Base-by-base conservation (phyloP, 2,797 vertebrate genomes). In the Sebastiscus tertius region DNA sequence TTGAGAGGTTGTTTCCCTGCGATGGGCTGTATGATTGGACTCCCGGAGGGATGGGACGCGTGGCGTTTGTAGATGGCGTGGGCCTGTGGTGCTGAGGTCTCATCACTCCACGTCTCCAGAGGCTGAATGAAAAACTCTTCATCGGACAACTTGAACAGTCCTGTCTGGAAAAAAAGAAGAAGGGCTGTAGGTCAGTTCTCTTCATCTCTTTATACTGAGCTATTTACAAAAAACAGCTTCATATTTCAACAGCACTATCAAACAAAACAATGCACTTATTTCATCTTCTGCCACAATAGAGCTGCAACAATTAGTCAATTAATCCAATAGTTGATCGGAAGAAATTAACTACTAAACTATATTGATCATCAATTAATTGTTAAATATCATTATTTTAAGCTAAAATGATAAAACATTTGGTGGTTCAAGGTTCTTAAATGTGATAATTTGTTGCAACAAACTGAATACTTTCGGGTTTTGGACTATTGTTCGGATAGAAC, bases 111-210 rank as follows among this genome's bases (percentile, higher is more conserved):
- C 24, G 81, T 77, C 22, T 95, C 82, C 89, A 98, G 87, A 0
- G 99, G 98, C 59, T 97, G 97, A 8, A 99, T 99, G 75, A 99
- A 97, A 86, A 97, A 98, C 88, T 99, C 97, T 68, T 98, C 96
- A 0, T 94, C 64, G 8, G 95, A 96, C 46, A 99, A 93, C 88
- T 79, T 97, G 80, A 99, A 99, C 83, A 98, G 90, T 0, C 99
- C 99, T 84, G 95, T 97, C 99, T 99, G 78, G 63, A 83, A 56
- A 86, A 70, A 80, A 58, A 68, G 20, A 56, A 59, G 1, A 56
- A 58, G 1, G 3, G 11, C 3, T 12, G 14, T 2, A 20, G 14
- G 61, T 81, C 26, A 82, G 69, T 59, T 63, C 4, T 55, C 11
- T 29, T 46, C 39, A 69, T 65, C 10, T 39, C 31, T 42, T 55